A percentile compares a stretch with the other conserved stretches of the same genome.
These are phyloP conservation scores for Uria aalge DNA, from an alignment of 2,113 vertebrate species.

Conservation along the genomic window DNA sequence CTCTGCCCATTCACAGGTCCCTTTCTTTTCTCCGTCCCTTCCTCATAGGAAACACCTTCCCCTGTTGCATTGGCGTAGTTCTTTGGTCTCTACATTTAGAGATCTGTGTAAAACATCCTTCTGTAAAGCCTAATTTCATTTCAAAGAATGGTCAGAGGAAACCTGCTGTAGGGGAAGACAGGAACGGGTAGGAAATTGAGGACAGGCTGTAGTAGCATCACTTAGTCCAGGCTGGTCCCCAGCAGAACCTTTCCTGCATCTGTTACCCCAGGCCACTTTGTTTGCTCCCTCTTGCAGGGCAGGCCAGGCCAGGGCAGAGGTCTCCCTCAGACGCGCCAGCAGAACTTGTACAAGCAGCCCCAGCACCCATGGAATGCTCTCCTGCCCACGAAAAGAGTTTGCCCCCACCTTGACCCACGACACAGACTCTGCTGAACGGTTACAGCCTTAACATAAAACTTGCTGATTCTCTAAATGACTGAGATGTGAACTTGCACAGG, in stretches of 20 bases:
- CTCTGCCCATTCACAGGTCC: neutral
- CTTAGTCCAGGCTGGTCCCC: neutral
- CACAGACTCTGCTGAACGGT: neutral
- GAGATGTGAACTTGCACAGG: neutral
- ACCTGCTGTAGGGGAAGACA: neutral
- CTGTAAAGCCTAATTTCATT: neutral
- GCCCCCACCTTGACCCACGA: neutral
- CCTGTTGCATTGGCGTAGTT: too few relatives aligned
- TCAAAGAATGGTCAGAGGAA: neutral
- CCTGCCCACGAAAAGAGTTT: neutral
- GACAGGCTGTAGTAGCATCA: neutral
- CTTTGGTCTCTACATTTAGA: neutral
- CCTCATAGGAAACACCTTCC: neutral
- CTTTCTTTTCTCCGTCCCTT: neutral
- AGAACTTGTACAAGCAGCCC: accelerated
- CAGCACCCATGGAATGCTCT: neutral
- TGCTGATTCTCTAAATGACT: neutral
- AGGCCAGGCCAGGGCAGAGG: neutral
- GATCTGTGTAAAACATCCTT: neutral
- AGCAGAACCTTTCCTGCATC: neutral
- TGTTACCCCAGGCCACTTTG: too few relatives aligned
- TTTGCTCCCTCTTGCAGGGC: neutral
- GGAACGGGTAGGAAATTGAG: neutral
- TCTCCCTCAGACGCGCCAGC: neutral
- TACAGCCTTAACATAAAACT: neutral